Base-by-base conservation (phyloP, 2,113 vertebrate genomes). In the Ophiodon elongatus region DNA sequence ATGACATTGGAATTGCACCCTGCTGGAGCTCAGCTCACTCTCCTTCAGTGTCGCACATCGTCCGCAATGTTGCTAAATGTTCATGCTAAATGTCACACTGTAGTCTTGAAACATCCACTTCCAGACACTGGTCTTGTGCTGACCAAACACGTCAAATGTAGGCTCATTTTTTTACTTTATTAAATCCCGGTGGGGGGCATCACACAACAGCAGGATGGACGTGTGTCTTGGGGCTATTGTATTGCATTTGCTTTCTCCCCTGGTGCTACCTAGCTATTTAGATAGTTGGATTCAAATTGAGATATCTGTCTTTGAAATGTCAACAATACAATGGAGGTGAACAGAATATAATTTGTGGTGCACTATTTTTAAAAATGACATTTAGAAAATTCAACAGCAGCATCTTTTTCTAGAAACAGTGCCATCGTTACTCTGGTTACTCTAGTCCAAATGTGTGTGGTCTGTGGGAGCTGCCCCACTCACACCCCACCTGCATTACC, bases 161-260 rank as follows among this genome's bases (percentile, higher is more conserved):
- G 19, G 39, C 60, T 59, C 29, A 37, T 37, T 45, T 33, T 47
- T 47, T 69, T 14, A 47, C 39, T 35, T 77, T 50, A 69, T 69
- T 31, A 70, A 70, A 54, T 41, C 39, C 5, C 63, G 6, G 41
- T 10, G 39, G 11, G 37, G 23, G 25, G 0, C 39, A n/a, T 35
- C 45, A 70, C 80, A 69, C 56, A 79, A 56, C 69, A 73, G 69
- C 37, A 52, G 27, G 64, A 74, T 35, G 6, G 4, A 70, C 63
- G 43, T 1, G 5, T 63, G 37, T 79, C 73, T 13, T 75, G 35
- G 45, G 50, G 57, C 57, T 17, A 17, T 45, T 45, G 43, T 4
- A 4, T 43, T 14, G 41, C 14, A 17, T 45, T 45, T 17, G 10
- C 39, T 41, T 41, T 10, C 10, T 45, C 43, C 13, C 62, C 62